Percentiles rank a stretch among this genome's conserved stretches.
Conservation (phyloP, 2,888 invertebrate species). For the Adelphocoris suturalis region DNA sequence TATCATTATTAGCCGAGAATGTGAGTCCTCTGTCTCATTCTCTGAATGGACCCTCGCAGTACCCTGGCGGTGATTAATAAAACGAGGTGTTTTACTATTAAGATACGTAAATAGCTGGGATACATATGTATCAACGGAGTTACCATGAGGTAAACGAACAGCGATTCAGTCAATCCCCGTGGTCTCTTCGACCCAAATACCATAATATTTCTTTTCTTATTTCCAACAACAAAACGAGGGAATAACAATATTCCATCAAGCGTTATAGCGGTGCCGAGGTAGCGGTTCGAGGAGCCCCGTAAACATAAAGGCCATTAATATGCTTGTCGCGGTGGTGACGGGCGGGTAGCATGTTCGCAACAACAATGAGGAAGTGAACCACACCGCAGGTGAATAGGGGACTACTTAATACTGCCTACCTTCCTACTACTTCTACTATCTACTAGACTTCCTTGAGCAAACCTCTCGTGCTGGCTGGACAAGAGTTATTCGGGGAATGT, state of each 20-base stretch:
- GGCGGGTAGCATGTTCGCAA: neutral
- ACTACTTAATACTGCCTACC: neutral
- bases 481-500: no score
- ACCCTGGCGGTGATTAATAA: no score
- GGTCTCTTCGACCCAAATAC: neutral
- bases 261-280: neutral
- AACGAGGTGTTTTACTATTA: no score
- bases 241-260: constrained; percentile 16
- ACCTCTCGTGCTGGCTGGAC: neutral
- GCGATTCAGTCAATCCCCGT: neutral
- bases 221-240: constrained; percentile 21
- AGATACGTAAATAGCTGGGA: neutral
- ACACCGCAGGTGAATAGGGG: constrained; percentile 1
- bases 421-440: neutral
- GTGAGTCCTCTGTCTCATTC: no score
- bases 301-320: constrained; percentile 39
- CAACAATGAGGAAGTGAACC: constrained; percentile 39
- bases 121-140: no score
- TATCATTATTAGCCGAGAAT: no score
- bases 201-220: neutral
- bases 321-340: constrained; percentile 27
- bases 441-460: neutral
- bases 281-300: constrained; percentile 12
- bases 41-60: no score
- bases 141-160: neutral